phyloP scores from a whole-genome alignment of 2,113 vertebrate species.

The Girardinichthys multiradiatus region DNA sequence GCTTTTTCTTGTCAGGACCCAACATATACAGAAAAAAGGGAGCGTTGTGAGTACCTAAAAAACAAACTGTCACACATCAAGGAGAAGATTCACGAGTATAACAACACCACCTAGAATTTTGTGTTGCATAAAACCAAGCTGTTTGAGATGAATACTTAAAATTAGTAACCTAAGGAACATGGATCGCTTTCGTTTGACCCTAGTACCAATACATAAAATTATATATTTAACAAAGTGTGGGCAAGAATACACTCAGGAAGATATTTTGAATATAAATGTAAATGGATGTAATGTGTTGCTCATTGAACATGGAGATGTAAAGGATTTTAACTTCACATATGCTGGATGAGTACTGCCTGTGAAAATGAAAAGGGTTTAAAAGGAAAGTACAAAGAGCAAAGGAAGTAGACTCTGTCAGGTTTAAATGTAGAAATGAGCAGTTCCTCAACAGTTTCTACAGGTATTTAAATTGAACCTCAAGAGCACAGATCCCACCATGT shows the following conservation, averaged over 20 bases:
- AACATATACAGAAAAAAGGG: slow-evolving; percentile 90
- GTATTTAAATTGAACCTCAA: background rate
- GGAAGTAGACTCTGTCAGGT: background rate
- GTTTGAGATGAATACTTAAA: background rate
- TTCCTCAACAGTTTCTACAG: background rate
- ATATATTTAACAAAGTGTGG: too few species aligned
- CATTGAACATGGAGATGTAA: too few species aligned
- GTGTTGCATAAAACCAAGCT: slow-evolving; percentile 3
- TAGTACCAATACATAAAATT: background rate
- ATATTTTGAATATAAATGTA: background rate
- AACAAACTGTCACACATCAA: slow-evolving; percentile 97
- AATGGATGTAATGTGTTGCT: background rate
- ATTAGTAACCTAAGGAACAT: background rate
- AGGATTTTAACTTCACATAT: too few species aligned
- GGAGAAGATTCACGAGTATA: slow-evolving; percentile 94
- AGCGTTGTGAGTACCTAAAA: slow-evolving; percentile 96
- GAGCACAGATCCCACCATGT: background rate
- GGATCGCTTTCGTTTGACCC: background rate
- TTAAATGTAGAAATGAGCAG: background rate
- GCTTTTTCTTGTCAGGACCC: slow-evolving; percentile 84
- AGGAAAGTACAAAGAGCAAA: background rate
- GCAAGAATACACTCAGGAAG: too few species aligned
- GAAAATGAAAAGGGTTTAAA: background rate
- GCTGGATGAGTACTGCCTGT: too few species aligned
- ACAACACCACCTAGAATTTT: slow-evolving; percentile 84